Evolutionary conservation across 2,888 invertebrate genomes (phyloP).

Genomic region (Esperia sulphurella): DNA sequence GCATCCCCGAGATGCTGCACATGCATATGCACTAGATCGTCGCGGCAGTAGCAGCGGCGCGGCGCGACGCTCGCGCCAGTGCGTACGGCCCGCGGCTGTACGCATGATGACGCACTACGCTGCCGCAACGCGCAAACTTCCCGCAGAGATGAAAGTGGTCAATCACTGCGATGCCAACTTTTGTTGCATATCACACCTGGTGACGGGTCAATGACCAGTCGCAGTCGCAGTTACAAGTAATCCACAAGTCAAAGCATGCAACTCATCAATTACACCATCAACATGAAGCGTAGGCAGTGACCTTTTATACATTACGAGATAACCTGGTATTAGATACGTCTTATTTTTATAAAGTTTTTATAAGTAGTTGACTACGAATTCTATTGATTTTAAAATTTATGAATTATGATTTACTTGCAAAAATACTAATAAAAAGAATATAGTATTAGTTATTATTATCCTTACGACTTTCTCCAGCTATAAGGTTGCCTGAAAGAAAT

Average conservation of each 20-base stretch:
- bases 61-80: slow-evolving; percentile 10
- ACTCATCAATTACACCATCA: neutral
- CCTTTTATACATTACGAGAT: no score
- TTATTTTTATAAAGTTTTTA: no score
- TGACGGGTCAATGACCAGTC: slow-evolving; percentile 18
- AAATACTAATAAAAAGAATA: no score
- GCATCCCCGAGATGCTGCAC: slow-evolving; percentile 57
- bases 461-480: no score
- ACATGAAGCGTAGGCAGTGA: no score
- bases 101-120: slow-evolving; percentile 10
- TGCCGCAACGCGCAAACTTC: slow-evolving; percentile 19
- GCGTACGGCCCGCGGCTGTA: neutral
- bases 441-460: no score
- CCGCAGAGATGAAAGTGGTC: slow-evolving; percentile 24
- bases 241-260: neutral
- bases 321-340: no score
- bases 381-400: no score
- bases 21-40: slow-evolving; percentile 32
- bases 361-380: no score
- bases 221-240: neutral
- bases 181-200: slow-evolving; percentile 9
- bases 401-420: no score
- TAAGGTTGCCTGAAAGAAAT: no score
- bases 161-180: slow-evolving; percentile 15
- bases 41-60: slow-evolving; percentile 11